Percentiles rank a stretch among this genome's conserved stretches.
phyloP scores from a whole-genome alignment of 2,888 invertebrate genomes.

The Lasioglossum malachurum region DNA sequence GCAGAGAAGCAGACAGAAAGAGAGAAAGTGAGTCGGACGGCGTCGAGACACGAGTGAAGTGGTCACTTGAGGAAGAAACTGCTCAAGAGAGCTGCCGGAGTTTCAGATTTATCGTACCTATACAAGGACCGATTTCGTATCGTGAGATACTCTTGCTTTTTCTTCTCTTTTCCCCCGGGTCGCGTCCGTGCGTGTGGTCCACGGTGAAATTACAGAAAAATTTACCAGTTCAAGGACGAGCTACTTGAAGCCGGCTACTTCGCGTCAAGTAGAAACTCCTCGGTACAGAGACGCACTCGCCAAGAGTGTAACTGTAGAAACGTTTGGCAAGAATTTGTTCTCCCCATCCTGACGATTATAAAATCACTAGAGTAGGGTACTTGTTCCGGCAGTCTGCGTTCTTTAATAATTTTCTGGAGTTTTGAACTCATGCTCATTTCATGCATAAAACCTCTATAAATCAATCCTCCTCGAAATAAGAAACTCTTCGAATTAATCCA shows the following conservation, averaged over 20 bases:
- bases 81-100: slow-evolving; percentile 74
- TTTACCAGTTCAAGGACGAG: slow-evolving; percentile 7
- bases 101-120: slow-evolving; percentile 76
- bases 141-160: slow-evolving; percentile 50
- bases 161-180: slow-evolving; percentile 28
- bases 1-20: slow-evolving; percentile 50
- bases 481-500: not conserved
- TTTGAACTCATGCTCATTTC: not conserved
- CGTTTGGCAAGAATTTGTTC: not conserved
- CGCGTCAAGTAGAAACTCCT: not conserved
- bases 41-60: slow-evolving; percentile 79
- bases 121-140: slow-evolving; percentile 71
- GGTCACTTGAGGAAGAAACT: slow-evolving; percentile 72
- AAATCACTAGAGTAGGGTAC: not conserved
- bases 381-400: not conserved
- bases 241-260: not conserved
- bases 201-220: slow-evolving; percentile 23
- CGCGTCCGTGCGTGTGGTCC: slow-evolving; percentile 66
- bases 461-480: not conserved
- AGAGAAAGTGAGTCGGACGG: slow-evolving; percentile 48
- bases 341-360: not conserved
- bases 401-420: not conserved
- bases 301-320: too few species aligned
- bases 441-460: not conserved
- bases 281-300: not conserved